Evolutionary conservation across 2,113 vertebrate species (phyloP).

Genomic region (Serilophus lunatus): DNA sequence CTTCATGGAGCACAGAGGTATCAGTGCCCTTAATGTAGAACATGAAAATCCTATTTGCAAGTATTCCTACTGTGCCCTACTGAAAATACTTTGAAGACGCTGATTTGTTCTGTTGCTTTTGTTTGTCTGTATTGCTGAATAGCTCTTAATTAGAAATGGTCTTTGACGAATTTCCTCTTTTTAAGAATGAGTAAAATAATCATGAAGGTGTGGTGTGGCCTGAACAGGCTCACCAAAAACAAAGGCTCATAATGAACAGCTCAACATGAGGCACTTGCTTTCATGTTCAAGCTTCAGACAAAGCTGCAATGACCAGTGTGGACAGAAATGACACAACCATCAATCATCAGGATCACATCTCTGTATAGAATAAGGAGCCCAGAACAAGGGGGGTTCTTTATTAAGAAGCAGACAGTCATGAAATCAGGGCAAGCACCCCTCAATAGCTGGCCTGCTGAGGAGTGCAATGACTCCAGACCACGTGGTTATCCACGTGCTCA

Average conservation of each 20-base stretch:
- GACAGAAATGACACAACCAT: not conserved
- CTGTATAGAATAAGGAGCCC: not conserved
- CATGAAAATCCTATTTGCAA: not conserved
- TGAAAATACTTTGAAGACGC: not conserved
- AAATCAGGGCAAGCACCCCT: not conserved
- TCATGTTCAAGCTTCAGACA: not conserved
- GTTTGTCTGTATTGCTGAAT: not conserved
- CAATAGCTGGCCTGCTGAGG: not conserved
- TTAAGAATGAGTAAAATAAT: not conserved
- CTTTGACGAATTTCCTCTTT: not conserved
- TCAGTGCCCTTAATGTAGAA: not conserved
- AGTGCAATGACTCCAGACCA: not conserved
- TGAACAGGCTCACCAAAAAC: not conserved
- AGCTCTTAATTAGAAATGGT: not conserved
- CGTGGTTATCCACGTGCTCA: not conserved
- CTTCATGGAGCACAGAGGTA: not conserved
- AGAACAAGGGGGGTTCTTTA: not conserved
- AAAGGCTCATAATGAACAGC: not conserved
- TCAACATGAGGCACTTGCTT: not conserved
- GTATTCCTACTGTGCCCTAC: not conserved
- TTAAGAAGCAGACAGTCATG: not conserved
- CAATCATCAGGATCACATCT: not conserved
- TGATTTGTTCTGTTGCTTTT: not conserved
- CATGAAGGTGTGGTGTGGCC: rapidly evolving
- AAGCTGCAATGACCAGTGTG: not conserved